Base-by-base conservation (phyloP, 2,888 invertebrate species). In the Cordylochernes scorpioides region DNA sequence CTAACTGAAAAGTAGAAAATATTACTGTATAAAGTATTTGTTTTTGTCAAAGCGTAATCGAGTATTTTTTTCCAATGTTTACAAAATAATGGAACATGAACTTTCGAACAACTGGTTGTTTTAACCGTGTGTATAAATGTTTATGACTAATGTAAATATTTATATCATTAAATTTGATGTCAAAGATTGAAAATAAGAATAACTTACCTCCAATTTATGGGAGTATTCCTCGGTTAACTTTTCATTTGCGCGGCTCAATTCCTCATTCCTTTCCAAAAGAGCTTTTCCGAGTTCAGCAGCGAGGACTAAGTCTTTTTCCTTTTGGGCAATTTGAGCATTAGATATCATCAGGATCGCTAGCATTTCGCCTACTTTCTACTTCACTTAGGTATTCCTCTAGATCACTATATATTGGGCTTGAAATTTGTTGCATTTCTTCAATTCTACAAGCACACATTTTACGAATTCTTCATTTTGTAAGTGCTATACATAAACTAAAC, bases 231-330 rank as follows among this genome's bases (percentile, higher is more conserved):
- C 82, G 27, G 70, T 62, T 29, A 72, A 57, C 33, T 67, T 63
- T 43, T 86, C 84, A 53, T 77, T 71, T 47, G 77, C 74, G 45
- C 68, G 67, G 47, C 72, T 74, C 43, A 88, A 57, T 49, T 84
- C 82, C 49, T 82, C 74, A 52, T 86, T 88, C 51, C 80, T 77
- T 45, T 84, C 84, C 39, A 88, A 58, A 31, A 88, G 57, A 1
- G 86, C 86, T 52, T 86, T 86, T 25, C 88, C 88, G 30, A 88
- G 59, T 53, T 88, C 84, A 1, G 86, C 88, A 1, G 86, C 86
- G 31, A 88, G 58, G 36, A 80, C 65, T 30, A 86, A 62, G 51
- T 86, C 84, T 34, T 73, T 71, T 48, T 86, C 86, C 51, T 84
- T 82, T 56, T 82, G 77, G 46, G 74, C 75, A 30, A 88, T 40